Base-by-base conservation (phyloP, 1,140 invertebrate species). In the Geopemphigus sp. region DNA sequence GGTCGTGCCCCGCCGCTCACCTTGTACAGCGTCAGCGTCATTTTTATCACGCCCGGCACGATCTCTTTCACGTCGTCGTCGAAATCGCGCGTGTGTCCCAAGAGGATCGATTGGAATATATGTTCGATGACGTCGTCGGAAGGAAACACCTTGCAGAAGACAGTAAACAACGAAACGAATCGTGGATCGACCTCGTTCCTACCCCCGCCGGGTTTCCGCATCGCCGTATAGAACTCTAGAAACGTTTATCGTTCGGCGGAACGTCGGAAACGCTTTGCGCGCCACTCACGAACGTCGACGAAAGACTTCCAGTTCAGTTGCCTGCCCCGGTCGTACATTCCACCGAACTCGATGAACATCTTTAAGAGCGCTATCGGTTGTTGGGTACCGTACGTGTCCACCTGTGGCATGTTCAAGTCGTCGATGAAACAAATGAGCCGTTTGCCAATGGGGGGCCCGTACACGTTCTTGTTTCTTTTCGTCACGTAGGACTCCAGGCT, bases 341-440 rank as follows among this genome's bases (percentile, higher is more conserved):
- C 95, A 81, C 91, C 91, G 82, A 90, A 90, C 85, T 97, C 94
- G 63, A 97, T 89, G 1, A 97, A 84, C 24, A 96, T 85, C 85
- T 96, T 97, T 1, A 97, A 85, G 12, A 97, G 84, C 0, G 95
- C 95, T 82, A 97, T 95, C 0, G 95, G 95, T 83, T 97, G 95
- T 85, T 97, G 95, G 0, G 94, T 96, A 1, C 95, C 95, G 84
- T 96, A 96, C 1, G 90, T 92, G 84, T 92, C 78, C 39, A 95
- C 92, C 86, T 94, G 90, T 54, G 95, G 94, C 94, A 96, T 96
- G 85, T 97, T 96, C 90, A 97, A 92, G 83, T 97, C 94, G 85
- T 97, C 95, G 82, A 97, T 92, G 84, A 97, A 97, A 82, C 95
- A 89, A 61, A 95, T 87, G 82, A 97, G 87, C 83, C 92, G 91